Percentiles rank a stretch among this genome's conserved stretches.
phyloP scores from a whole-genome alignment of 2,797 vertebrate genomes.

The Apogon hyalosoma region DNA sequence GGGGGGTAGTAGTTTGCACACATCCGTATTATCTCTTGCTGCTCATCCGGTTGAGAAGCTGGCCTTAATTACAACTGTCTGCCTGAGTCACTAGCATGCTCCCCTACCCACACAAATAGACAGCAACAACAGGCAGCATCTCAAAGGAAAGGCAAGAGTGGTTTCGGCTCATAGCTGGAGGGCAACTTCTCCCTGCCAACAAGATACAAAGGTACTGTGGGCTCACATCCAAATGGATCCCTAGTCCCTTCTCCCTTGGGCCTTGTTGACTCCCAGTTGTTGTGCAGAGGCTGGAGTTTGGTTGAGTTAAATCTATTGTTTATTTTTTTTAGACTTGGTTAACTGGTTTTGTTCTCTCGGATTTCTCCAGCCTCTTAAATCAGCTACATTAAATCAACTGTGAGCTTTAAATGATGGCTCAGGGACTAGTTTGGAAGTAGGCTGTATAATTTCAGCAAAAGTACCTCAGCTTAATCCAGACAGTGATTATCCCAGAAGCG shows the following conservation, averaged over 20 bases:
- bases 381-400: constrained; percentile 52
- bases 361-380: constrained; percentile 48
- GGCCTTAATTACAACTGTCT: constrained; percentile 78
- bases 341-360: constrained; percentile 46
- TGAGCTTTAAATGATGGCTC: constrained; percentile 48
- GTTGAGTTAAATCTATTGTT: constrained; percentile 57
- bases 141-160: constrained; percentile 66
- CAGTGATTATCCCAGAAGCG: constrained; percentile 62
- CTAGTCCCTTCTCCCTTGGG: constrained; percentile 56
- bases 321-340: constrained; percentile 41
- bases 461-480: constrained; percentile 58
- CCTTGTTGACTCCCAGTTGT: constrained; percentile 68
- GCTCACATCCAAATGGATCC: constrained; percentile 67
- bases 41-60: constrained; percentile 72
- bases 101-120: constrained; percentile 67
- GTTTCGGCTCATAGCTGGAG: constrained; percentile 59
- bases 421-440: constrained; percentile 49
- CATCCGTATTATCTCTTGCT: constrained; percentile 73
- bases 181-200: constrained; percentile 64
- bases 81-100: constrained; percentile 72
- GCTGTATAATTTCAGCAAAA: constrained; percentile 47
- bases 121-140: constrained; percentile 69
- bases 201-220: constrained; percentile 70
- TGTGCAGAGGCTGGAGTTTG: constrained; percentile 50
- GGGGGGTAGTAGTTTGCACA: constrained; percentile 59